Evolutionary conservation across 2,888 invertebrate genomes (phyloP), one percentile per base, ranked within the genome.

Genomic region (Cryptus armator): DNA sequence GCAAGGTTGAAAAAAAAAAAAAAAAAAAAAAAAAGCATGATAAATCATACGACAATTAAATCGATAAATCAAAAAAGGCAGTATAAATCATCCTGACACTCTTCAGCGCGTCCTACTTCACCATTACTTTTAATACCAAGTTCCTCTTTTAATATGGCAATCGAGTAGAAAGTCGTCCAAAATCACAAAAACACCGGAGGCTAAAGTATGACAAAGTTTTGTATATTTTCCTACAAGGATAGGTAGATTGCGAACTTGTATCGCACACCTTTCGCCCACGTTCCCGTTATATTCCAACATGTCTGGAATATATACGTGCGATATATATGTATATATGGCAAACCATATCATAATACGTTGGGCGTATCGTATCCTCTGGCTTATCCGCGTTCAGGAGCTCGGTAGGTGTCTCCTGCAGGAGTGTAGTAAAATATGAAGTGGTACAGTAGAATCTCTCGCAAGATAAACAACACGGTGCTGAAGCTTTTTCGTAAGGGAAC

Each of bases 11-110:
- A 62, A 70, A 51, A 51, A 12, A 59, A 48, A 48, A 64, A n/a
- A n/a, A n/a, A 37, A 29, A 12, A 68, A 46, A 59, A 44, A 62
- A 32, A 77, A 19, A 10, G 14, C 51, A 32, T 44, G 71, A 72
- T 72, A 67, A 72, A 77, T 81, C 81, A 71, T 70, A 51, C 51
- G 83, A 83, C 79, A 79, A 79, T 83, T 83, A 56, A 48, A 80
- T 84, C 80, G 79, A 80, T 76, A 66, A 80, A 80, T 80, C 79
- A 83, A 75, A 64, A 19, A 32, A 64, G 44, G n/a, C 48, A 14
- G 43, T 32, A 71, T 84, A 66, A 80, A 76, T 84, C 71, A 76
- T 84, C 46, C 29, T 80, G 71, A 59, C 76, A 53, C 83, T 79
- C 48, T 80, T 71, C 48, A 64, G 14, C 68, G 75, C 24, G 24